These are phyloP conservation scores for Brachionus koreanus DNA, from an alignment of 1,140 invertebrate genomes.

Conservation along the genomic window DNA sequence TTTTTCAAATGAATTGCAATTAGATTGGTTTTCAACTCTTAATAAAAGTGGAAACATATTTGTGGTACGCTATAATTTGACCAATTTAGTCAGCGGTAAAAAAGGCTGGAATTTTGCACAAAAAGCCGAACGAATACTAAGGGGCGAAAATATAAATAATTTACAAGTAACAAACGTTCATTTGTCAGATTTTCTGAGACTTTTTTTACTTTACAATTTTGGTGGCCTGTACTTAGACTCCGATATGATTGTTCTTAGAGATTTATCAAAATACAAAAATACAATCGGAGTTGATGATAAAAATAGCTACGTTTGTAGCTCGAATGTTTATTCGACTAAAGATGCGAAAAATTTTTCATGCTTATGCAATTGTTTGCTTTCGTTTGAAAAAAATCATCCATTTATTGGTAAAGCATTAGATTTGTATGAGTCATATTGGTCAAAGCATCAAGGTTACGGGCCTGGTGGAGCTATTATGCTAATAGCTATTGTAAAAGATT, in stretches of 20 bases:
- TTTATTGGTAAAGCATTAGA: neutral
- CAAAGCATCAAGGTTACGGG: neutral
- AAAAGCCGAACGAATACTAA: conserved; percentile 1
- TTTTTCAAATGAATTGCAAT: neutral
- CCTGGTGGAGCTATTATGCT: conserved; percentile 1
- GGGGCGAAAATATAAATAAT: neutral
- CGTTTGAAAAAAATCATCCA: neutral
- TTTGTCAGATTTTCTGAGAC: conserved; percentile 1
- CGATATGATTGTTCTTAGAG: neutral
- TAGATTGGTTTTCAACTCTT: neutral
- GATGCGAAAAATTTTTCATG: neutral
- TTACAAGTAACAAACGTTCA: neutral
- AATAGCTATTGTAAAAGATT: neutral
- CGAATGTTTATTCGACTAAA: neutral
- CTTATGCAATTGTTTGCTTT: neutral
- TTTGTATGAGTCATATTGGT: neutral
- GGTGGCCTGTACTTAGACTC: neutral
- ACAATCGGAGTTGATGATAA: neutral
- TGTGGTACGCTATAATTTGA: neutral
- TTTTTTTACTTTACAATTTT: neutral
- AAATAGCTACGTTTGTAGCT: neutral
- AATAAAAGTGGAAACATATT: neutral
- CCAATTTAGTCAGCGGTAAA: neutral
- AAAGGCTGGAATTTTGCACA: neutral
- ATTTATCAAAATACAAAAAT: neutral